Evolutionary conservation across 2,113 vertebrate species (phyloP), one percentile per base, ranked within the genome.

Genomic region (Panthera leo): DNA sequence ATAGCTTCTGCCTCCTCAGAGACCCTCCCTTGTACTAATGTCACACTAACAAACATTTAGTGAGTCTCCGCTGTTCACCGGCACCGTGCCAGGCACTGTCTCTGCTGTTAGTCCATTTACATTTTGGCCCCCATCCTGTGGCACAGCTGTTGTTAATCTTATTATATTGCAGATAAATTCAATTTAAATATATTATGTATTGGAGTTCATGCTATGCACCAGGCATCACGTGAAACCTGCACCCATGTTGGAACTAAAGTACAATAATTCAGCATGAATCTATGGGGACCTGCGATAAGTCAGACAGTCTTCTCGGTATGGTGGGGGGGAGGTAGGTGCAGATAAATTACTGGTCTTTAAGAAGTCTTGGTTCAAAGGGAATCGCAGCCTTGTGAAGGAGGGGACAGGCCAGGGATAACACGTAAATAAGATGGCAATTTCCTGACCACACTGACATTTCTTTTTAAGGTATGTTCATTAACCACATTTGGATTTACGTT

Each of bases 401-500:
- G 89, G 25, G 75, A 71, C 23, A 31, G 94, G 23, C 39, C 80
- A 39, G 5, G 27, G 7, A 73, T 75, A 51, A 42, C 11, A 34
- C 18, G 5, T 45, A 53, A 88, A 39, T n/a, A 87, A 18, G 70
- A 92, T 1, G 14, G 36, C 25, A 61, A 88, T 34, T 91, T 9
- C 15, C 13, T 73, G 34, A 83, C 10, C 16, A 7, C 13, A 14
- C 0, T 76, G 70, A 42, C 39, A 75, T 82, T 85, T 92, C 36
- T 80, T 42, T n/a, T 9, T 2, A 31, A 71, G 48, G 31, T 39
- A n/a, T 61, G 10, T 42, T 53, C 79, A 48, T 95, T 75, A 85
- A 94, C 88, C 76, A 95, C 42, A 95, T 42, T 88, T 53, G 55
- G 51, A 39, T 34, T 91, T 92, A 79, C 88, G 48, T 75, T 88